A percentile compares a stretch with the other conserved stretches of the same genome.
These are phyloP conservation scores for Anarsia innoxiella DNA, from an alignment of 2,888 invertebrate genomes.

Conservation along the genomic window DNA sequence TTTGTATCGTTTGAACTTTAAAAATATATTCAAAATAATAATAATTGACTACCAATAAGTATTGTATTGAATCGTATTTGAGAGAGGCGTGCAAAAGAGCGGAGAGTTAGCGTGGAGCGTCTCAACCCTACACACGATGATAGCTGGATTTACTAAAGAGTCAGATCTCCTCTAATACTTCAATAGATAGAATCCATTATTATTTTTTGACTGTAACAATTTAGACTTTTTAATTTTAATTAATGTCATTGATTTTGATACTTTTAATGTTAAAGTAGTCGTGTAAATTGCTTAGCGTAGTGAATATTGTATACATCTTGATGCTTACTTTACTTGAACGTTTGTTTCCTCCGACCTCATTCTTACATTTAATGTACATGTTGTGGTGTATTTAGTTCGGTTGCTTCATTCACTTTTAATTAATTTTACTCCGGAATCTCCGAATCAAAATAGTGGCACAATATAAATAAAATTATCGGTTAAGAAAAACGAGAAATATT, in stretches of 20 bases:
- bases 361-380: slow-evolving; percentile 17
- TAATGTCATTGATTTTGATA: slow-evolving; percentile 28
- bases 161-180: slow-evolving; percentile 28
- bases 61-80: too few species aligned
- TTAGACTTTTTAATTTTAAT: slow-evolving; percentile 28
- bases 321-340: slow-evolving; percentile 26
- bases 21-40: too few species aligned
- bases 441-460: slow-evolving; percentile 40
- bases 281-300: slow-evolving; percentile 48
- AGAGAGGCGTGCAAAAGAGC: too few species aligned
- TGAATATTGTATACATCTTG: slow-evolving; percentile 24
- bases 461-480: slow-evolving; percentile 44
- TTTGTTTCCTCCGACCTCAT: slow-evolving; percentile 37
- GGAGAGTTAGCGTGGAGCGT: too few species aligned
- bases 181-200: slow-evolving; percentile 26
- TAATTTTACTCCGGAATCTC: slow-evolving; percentile 22
- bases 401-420: slow-evolving; percentile 15
- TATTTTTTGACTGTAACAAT: slow-evolving; percentile 29
- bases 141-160: slow-evolving; percentile 17
- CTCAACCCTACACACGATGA: too few species aligned
- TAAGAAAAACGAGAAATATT: slow-evolving; percentile 54
- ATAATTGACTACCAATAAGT: too few species aligned
- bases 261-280: slow-evolving; percentile 35
- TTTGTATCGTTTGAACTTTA: too few species aligned
- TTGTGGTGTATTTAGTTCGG: slow-evolving; percentile 11